phyloP scores from a whole-genome alignment of 1,140 invertebrate genomes.

The Aporrectodea caliginosa region DNA sequence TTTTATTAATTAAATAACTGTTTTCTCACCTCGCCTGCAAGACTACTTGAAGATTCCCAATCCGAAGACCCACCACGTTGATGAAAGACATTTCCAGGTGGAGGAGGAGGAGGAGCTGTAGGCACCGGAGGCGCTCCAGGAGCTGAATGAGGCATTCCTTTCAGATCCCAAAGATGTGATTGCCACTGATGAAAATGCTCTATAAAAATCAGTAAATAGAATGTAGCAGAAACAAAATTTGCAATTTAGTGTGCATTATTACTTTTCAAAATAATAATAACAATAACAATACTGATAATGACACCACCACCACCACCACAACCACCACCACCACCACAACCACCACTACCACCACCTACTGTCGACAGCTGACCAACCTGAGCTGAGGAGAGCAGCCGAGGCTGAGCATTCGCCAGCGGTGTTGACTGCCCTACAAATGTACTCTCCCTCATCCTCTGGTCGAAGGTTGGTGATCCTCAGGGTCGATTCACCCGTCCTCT shows the following conservation, averaged over 20 bases:
- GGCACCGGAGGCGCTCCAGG: not conserved
- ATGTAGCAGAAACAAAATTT: no score
- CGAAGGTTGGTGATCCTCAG: constrained; percentile 89
- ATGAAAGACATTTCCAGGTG: not conserved
- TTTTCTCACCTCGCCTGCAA: not conserved
- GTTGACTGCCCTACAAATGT: constrained; percentile 13
- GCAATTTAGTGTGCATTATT: no score
- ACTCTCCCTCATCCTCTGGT: constrained; percentile 64
- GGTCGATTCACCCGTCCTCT: constrained; percentile 72
- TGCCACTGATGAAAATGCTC: not conserved
- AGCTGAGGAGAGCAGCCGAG: constrained; percentile 77
- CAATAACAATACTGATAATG: no score
- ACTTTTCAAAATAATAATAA: no score
- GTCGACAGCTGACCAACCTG: no score
- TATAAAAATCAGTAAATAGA: not conserved
- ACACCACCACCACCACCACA: no score
- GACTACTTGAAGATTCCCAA: not conserved
- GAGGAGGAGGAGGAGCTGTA: not conserved
- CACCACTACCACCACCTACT: no score
- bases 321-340: no score
- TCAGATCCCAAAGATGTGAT: not conserved
- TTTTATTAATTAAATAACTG: no score
- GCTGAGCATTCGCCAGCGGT: constrained; percentile 48
- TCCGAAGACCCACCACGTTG: not conserved
- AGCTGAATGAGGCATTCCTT: not conserved